phyloP scores from a whole-genome alignment of 2,797 vertebrate species.

The Novumbra hubbsi region DNA sequence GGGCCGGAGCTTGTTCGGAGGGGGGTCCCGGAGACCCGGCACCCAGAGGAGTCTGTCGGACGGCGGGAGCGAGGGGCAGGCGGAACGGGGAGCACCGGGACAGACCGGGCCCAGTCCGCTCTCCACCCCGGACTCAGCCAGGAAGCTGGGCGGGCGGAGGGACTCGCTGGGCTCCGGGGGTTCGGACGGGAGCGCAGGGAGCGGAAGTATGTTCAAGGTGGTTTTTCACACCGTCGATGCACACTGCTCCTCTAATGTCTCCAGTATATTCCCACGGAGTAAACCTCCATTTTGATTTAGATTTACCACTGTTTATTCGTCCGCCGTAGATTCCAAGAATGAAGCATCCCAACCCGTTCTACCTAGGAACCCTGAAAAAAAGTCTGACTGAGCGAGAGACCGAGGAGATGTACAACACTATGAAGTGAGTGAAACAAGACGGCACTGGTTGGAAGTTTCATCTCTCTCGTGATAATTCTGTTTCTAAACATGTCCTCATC shows the following conservation, averaged over 20 bases:
- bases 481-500: background rate
- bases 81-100: slow-evolving; percentile 19
- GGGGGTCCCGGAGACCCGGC: slow-evolving; percentile 72
- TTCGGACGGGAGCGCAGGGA: slow-evolving; percentile 70
- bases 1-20: slow-evolving; percentile 75
- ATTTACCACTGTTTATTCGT: slow-evolving; percentile 1
- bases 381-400: slow-evolving; percentile 82
- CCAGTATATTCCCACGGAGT: background rate
- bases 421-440: slow-evolving; percentile 76
- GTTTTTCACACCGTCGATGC: background rate
- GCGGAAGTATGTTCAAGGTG: slow-evolving; percentile 77
- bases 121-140: slow-evolving; percentile 63
- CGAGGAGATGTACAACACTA: slow-evolving; percentile 77
- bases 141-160: slow-evolving; percentile 60
- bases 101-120: slow-evolving; percentile 60
- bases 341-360: slow-evolving; percentile 88
- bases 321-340: slow-evolving; percentile 73
- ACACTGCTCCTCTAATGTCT: background rate
- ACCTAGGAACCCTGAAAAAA: slow-evolving; percentile 84
- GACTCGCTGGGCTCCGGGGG: slow-evolving; percentile 69
- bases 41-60: slow-evolving; percentile 75
- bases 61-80: slow-evolving; percentile 66
- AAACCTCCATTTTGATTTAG: background rate
- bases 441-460: background rate
- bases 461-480: background rate